These are phyloP conservation scores for Caenorhabditis sp. DNA, from an alignment of 2,888 invertebrate genomes.

Conservation along the genomic window DNA sequence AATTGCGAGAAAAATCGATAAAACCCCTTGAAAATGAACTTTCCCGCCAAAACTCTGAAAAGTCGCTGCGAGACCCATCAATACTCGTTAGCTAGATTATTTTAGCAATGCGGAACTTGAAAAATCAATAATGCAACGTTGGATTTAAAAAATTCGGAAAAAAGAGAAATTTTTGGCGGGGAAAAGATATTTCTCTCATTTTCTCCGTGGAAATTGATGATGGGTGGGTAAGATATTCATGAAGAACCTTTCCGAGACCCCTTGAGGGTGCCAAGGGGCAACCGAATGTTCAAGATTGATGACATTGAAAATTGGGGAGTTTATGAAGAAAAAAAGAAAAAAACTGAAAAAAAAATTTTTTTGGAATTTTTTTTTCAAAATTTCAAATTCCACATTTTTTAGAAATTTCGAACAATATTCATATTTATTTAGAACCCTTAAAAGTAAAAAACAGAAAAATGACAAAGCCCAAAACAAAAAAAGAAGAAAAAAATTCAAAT, in stretches of 20 bases:
- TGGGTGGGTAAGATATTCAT: conserved; percentile 42
- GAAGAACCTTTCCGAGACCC: conserved; percentile 18
- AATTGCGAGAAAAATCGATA: no score
- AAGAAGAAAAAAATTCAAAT: conserved; percentile 19
- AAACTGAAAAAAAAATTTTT: no score
- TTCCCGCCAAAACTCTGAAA: no score
- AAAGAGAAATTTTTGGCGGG: neutral
- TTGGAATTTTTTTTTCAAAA: no score
- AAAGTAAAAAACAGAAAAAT: neutral
- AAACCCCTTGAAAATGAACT: no score
- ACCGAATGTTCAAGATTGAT: neutral
- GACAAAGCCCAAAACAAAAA: neutral
- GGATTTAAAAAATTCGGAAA: neutral
- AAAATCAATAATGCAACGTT: no score
- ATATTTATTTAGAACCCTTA: no score
- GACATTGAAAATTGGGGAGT: neutral
- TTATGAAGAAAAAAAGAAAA: neutral
- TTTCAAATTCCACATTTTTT: no score
- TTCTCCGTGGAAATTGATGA: neutral
- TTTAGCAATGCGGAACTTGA: no score
- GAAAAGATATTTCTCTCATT: neutral
- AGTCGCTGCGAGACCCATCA: no score
- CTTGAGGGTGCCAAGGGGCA: neutral
- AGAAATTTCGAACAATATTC: no score
- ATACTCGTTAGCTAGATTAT: no score